A percentile compares a stretch with the other conserved stretches of the same genome.
phyloP scores from a whole-genome alignment of 2,888 invertebrate genomes.

The Melanostoma mellinum region DNA sequence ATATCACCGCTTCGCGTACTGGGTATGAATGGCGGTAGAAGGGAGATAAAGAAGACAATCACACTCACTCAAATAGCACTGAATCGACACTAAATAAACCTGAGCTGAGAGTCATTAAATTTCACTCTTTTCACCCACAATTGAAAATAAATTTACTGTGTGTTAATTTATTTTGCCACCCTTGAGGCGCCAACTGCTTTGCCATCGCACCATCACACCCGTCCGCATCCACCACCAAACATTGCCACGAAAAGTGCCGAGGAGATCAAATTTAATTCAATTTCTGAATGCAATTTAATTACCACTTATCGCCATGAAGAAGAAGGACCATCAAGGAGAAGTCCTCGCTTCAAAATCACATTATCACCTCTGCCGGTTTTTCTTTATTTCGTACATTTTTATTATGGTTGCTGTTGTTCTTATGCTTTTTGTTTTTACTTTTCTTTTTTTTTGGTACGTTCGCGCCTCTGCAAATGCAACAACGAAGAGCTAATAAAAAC shows the following conservation, averaged over 20 bases:
- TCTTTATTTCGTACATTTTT: slow-evolving; percentile 4
- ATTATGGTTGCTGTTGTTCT: neutral
- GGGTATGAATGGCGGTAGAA: slow-evolving; percentile 4
- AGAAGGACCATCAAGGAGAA: slow-evolving; percentile 21
- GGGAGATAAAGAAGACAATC: neutral
- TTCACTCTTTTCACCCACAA: slow-evolving; percentile 22
- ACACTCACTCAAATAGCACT: slow-evolving; percentile 37
- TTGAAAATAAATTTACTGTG: slow-evolving; percentile 31
- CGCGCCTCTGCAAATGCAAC: slow-evolving; percentile 49
- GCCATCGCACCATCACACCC: neutral
- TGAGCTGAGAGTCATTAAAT: slow-evolving; percentile 46
- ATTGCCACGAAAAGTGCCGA: slow-evolving; percentile 27
- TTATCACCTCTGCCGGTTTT: slow-evolving; percentile 64
- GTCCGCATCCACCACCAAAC: neutral
- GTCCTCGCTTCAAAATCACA: slow-evolving; percentile 60
- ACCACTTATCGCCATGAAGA: slow-evolving; percentile 31
- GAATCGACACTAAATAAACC: slow-evolving; percentile 46
- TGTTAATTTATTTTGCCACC: slow-evolving; percentile 54
- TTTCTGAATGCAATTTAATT: slow-evolving; percentile 68
- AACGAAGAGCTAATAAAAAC: slow-evolving; percentile 64
- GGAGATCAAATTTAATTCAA: slow-evolving; percentile 63
- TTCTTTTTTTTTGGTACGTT: slow-evolving; percentile 25
- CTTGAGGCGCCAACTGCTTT: slow-evolving; percentile 25
- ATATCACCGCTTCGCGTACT: slow-evolving; percentile 29
- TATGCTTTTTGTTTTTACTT: slow-evolving; percentile 1